These are phyloP conservation scores for Drosophila nannoptera DNA, from an alignment of 1,140 invertebrate genomes.

Conservation along the genomic window DNA sequence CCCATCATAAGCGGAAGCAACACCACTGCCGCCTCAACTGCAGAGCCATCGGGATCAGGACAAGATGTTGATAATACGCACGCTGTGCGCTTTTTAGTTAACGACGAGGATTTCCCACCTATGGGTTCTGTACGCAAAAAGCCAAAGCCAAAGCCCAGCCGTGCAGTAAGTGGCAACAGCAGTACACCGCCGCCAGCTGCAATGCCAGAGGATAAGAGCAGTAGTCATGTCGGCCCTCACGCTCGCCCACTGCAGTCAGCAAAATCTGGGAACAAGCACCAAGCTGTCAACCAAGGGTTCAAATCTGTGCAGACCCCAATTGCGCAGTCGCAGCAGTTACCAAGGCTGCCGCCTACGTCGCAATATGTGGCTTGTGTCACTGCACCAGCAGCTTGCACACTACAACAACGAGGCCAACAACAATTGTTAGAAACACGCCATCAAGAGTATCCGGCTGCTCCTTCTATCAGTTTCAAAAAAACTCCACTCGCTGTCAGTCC, in stretches of 20 bases:
- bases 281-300: constrained; percentile 27
- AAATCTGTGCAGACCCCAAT: constrained; percentile 5
- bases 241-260: neutral
- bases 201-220: neutral
- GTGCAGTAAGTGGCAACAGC: too few relatives aligned
- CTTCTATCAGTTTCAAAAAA: neutral
- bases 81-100: neutral
- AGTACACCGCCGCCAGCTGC: neutral
- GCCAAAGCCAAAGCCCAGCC: neutral
- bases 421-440: neutral
- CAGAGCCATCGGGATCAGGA: neutral
- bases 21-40: constrained; percentile 1
- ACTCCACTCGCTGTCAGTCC: too few relatives aligned
- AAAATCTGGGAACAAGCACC: neutral
- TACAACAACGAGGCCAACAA: too few relatives aligned
- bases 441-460: neutral
- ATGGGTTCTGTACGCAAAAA: constrained; percentile 29
- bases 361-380: neutral
- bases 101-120: constrained; percentile 32
- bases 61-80: neutral
- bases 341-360: too few relatives aligned
- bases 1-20: neutral
- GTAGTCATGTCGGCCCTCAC: neutral
- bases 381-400: neutral
- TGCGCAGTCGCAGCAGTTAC: neutral